Percentiles rank a stretch among this genome's conserved stretches.
Evolutionary conservation across 2,113 vertebrate species (phyloP).

Genomic region (Indicator indicator): DNA sequence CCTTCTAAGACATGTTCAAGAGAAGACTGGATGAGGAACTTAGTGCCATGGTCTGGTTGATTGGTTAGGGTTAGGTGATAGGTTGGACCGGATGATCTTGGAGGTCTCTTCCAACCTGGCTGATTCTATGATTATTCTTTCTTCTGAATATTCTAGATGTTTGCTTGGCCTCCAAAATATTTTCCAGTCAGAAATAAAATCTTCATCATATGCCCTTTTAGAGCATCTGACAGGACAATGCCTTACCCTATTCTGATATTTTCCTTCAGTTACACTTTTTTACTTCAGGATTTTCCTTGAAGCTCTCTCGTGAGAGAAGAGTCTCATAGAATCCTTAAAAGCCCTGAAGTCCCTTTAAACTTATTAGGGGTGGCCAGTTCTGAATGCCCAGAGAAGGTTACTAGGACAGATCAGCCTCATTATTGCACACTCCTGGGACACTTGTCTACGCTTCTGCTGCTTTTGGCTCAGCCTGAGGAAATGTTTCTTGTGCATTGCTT

Average conservation of each 20-base stretch:
- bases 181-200: neutral
- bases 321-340: neutral
- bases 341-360: neutral
- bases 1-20: neutral
- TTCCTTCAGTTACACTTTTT: neutral
- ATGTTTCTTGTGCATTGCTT: neutral
- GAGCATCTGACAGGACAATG: neutral
- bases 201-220: neutral
- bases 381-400: neutral
- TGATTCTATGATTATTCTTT: neutral
- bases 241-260: neutral
- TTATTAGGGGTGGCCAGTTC: neutral
- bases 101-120: too few species aligned
- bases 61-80: too few species aligned
- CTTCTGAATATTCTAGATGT: neutral
- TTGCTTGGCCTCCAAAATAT: neutral
- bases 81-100: too few species aligned
- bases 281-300: neutral
- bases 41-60: too few species aligned
- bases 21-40: too few species aligned
- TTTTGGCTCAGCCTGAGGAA: neutral
- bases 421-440: fast-evolving
- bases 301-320: neutral
- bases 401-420: neutral
- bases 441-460: neutral